Conservation (phyloP, 2,888 invertebrate species). For the Sinohyriopsis cumingii region DNA sequence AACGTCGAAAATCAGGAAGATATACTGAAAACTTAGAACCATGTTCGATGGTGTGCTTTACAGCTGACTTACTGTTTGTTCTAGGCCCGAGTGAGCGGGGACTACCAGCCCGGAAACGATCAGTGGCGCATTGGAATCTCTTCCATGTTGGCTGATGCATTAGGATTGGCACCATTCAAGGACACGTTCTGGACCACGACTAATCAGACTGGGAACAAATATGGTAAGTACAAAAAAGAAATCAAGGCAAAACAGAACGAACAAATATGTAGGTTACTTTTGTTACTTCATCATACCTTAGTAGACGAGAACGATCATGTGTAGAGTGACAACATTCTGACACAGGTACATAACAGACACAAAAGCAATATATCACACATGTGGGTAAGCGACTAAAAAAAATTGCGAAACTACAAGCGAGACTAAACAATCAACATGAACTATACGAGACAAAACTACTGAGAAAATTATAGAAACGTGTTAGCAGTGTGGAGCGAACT, state of each 20-base stretch:
- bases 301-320: no score
- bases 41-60: no score
- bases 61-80: neutral
- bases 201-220: slow-evolving; percentile 49
- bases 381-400: no score
- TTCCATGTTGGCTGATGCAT: slow-evolving; percentile 49
- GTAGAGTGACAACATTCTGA: no score
- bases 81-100: slow-evolving; percentile 48
- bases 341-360: no score
- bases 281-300: no score
- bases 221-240: slow-evolving; percentile 22
- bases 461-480: neutral
- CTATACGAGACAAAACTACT: neutral
- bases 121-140: slow-evolving; percentile 57
- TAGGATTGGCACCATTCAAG: slow-evolving; percentile 57
- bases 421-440: slow-evolving; percentile 4
- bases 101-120: slow-evolving; percentile 47
- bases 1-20: no score
- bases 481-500: no score
- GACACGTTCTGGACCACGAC: slow-evolving; percentile 59
- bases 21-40: no score
- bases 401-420: neutral
- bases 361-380: no score
- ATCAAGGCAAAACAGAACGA: neutral
- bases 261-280: no score